Percentiles rank a stretch among this genome's conserved stretches.
phyloP scores from a whole-genome alignment of 2,797 vertebrate species.

The Takifugu rubripes region DNA sequence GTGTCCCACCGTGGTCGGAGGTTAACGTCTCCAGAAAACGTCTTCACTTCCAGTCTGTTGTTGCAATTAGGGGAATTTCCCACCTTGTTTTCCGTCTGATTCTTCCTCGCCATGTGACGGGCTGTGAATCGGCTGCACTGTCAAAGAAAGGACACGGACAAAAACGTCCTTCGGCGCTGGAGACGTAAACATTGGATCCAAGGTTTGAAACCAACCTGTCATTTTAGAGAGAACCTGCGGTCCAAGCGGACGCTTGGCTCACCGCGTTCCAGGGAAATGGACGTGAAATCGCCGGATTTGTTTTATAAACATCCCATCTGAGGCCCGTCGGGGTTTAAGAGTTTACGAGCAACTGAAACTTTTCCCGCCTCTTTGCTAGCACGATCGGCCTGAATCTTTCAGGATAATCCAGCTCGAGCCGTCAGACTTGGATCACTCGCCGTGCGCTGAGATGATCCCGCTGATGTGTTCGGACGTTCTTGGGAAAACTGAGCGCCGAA shows the following conservation, averaged over 20 bases:
- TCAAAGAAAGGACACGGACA: background rate
- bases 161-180: too few species aligned
- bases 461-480: constrained; percentile 17
- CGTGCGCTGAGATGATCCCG: constrained; percentile 17
- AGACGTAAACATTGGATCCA: too few species aligned
- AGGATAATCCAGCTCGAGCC: constrained; percentile 22
- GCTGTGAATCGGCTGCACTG: constrained; percentile 10
- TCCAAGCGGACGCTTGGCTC: too few species aligned
- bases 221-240: too few species aligned
- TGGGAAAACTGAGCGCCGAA: too few species aligned
- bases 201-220: too few species aligned
- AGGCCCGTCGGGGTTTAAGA: constrained; percentile 5
- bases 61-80: constrained; percentile 6
- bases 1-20: too few species aligned
- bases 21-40: too few species aligned
- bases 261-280: too few species aligned
- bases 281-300: too few species aligned
- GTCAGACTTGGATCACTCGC: constrained; percentile 13
- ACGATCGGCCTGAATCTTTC: constrained; percentile 24
- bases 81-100: background rate
- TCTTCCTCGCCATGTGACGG: constrained; percentile 30
- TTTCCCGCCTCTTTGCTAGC: constrained; percentile 8
- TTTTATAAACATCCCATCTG: background rate
- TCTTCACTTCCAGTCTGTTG: background rate
- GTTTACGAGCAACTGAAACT: constrained; percentile 4